Evolutionary conservation across 2,113 vertebrate species (phyloP), one percentile per base, ranked within the genome.

Genomic region (Plecotus auritus): DNA sequence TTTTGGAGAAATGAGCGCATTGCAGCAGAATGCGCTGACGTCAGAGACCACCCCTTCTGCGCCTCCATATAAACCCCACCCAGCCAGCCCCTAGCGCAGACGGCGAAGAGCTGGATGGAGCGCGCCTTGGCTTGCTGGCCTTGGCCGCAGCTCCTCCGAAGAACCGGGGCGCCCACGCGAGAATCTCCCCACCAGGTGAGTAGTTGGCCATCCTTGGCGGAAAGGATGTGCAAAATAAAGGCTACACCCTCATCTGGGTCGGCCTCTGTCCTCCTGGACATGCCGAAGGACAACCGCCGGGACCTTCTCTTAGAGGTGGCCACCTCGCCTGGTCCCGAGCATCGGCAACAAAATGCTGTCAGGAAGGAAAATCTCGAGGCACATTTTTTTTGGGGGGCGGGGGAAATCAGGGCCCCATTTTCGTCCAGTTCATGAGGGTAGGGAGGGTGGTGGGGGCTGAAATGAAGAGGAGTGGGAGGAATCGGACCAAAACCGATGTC

Each of bases 1-100:
- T 97, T 96, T 97, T 95, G 94, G 97, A 97, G 97, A 97, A 97
- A 97, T 97, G 97, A 97, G 96, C 97, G 97, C 96, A 97, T 97
- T 97, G 97, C 97, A 97, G 97, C 97, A 97, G 97, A 97, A 97
- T 97, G 97, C 91, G 85, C 94, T 97, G 97, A 97, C 97, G 97
- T 97, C 97, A 97, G 94, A 97, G 97, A 97, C 97, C 97, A 97
- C 97, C 97, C 97, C 97, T 85, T 97, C 96, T 96, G 96, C 95
- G 96, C 96, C 35, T 82, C 30, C 51, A 97, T 96, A 97, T 97
- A 97, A 97, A 97, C 96, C 97, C 97, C 97, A 97, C 97, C 97
- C 97, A 96, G 97, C 90, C 96, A 59, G 88, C 96, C 97, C 92
- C 92, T 92, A 90, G 96, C 90, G 96, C 97, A 97, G 97, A 97